These are phyloP conservation scores for Thalassaphorura encarpata DNA, from an alignment of 1,140 invertebrate genomes.

Conservation along the genomic window DNA sequence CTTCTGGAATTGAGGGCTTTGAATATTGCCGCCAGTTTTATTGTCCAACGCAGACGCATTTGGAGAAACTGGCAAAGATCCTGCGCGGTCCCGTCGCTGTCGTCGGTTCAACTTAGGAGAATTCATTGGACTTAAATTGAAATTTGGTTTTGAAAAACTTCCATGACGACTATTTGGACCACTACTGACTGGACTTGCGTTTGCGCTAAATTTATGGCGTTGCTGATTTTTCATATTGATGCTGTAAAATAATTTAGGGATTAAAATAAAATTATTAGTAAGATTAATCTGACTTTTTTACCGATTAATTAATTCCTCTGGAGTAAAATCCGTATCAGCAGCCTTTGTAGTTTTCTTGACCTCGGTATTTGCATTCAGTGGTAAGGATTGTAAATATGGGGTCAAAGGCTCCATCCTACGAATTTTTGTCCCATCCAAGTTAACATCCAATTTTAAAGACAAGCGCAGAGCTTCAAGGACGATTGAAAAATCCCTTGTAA, in stretches of 20 bases:
- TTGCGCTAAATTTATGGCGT: constrained; percentile 12
- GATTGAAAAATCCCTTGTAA: constrained; percentile 86
- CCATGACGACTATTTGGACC: constrained; percentile 17
- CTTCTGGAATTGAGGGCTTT: too few species aligned
- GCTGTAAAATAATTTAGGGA: too few species aligned
- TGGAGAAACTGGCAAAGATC: constrained; percentile 30
- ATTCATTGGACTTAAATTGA: constrained; percentile 4
- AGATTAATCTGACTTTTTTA: too few species aligned
- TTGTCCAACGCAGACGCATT: too few species aligned
- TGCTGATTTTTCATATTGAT: too few species aligned
- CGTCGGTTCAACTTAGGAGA: background rate
- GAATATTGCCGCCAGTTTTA: too few species aligned
- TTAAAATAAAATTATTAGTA: too few species aligned
- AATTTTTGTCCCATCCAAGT: constrained; percentile 83
- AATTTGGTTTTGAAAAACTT: constrained; percentile 18
- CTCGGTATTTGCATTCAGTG: constrained; percentile 27
- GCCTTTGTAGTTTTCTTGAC: constrained; percentile 18
- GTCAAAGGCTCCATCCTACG: constrained; percentile 72
- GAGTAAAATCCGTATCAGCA: too few species aligned
- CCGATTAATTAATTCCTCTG: too few species aligned
- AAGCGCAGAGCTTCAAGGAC: constrained; percentile 35
- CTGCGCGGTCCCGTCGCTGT: constrained; percentile 18
- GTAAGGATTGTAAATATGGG: constrained; percentile 76
- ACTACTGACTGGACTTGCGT: constrained; percentile 10
- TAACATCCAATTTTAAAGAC: constrained; percentile 76